A percentile compares a stretch with the other conserved stretches of the same genome.
Conservation (phyloP, 64 coral and sea anemone genomes). For the Pocillopora damicornis region DNA sequence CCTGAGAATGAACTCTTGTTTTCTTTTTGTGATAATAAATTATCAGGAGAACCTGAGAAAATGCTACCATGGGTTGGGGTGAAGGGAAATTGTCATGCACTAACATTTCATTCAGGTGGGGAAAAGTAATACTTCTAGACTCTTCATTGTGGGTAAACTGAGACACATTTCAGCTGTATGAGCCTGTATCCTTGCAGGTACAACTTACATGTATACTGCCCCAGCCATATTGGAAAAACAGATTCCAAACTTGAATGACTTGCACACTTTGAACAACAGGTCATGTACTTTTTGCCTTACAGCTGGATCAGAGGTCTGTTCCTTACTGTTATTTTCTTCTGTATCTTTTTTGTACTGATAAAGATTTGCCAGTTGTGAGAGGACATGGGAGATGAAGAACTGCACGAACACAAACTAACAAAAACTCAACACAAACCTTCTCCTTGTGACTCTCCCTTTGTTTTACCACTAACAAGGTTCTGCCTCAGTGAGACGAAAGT, state of each 20-base stretch:
- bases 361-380: slow-evolving; percentile 51
- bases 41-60: too few relatives aligned
- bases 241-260: slow-evolving; percentile 83
- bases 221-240: slow-evolving; percentile 68
- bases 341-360: slow-evolving; percentile 60
- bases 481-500: slow-evolving; percentile 76
- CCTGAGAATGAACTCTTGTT: too few relatives aligned
- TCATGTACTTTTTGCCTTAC: slow-evolving; percentile 45
- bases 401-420: not conserved
- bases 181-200: too few relatives aligned
- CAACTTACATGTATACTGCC: not conserved
- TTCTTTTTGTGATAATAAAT: too few relatives aligned
- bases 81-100: too few relatives aligned
- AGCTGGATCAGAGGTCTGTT: not conserved
- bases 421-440: not conserved
- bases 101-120: too few relatives aligned
- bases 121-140: too few relatives aligned
- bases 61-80: too few relatives aligned
- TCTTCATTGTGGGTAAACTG: too few relatives aligned
- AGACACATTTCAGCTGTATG: too few relatives aligned
- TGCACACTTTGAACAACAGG: slow-evolving; percentile 61
- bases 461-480: slow-evolving; percentile 47
- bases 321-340: not conserved
- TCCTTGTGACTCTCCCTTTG: slow-evolving; percentile 7
- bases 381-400: slow-evolving; percentile 65